phyloP scores from a whole-genome alignment of 30 jellyfish, hydroid and myxozoan genomes.

The Turritopsis dohrnii region DNA sequence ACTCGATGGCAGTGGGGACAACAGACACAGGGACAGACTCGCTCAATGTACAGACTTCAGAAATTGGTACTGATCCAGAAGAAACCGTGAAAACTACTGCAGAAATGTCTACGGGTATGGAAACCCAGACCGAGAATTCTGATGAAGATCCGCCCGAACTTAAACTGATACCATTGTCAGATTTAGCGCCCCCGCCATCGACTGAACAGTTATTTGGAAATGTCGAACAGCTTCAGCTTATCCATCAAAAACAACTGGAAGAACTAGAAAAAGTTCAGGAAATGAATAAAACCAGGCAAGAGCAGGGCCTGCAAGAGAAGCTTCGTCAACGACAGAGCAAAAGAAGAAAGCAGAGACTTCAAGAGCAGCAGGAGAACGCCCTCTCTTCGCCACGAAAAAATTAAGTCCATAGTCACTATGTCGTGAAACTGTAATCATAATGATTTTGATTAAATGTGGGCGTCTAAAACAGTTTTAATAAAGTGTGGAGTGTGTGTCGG shows the following conservation, averaged over 20 bases:
- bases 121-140: neutral
- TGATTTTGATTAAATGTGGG: no score
- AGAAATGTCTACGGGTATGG: neutral
- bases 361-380: conserved; percentile 43
- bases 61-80: neutral
- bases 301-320: conserved; percentile 66
- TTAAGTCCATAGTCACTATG: no score
- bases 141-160: conserved; percentile 45
- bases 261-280: conserved; percentile 78
- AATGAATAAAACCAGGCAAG: conserved; percentile 56
- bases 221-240: conserved; percentile 44
- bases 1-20: neutral
- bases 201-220: conserved; percentile 75
- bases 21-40: conserved; percentile 1
- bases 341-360: conserved; percentile 50
- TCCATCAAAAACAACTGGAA: conserved; percentile 54
- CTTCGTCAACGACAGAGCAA: conserved; percentile 51
- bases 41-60: neutral
- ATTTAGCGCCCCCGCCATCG: conserved; percentile 87
- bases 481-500: no score
- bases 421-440: no score
- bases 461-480: no score
- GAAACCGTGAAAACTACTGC: neutral
- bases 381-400: conserved; percentile 15
- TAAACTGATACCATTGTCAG: conserved; percentile 63